Percentiles rank a stretch among this genome's conserved stretches.
phyloP scores from a whole-genome alignment of 2,888 invertebrate genomes.

The Rotaria macrura region DNA sequence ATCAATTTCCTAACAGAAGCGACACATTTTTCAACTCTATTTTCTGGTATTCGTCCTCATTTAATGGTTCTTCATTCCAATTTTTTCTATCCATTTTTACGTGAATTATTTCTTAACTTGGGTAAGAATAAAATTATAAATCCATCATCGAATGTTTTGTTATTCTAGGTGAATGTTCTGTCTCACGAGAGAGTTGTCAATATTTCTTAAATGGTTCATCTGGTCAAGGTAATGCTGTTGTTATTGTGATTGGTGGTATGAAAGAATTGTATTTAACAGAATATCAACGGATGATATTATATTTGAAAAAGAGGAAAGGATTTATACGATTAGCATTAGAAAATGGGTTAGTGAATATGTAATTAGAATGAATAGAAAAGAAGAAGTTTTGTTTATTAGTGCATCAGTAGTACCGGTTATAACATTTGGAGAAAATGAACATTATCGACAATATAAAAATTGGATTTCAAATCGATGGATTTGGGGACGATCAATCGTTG shows the following conservation, averaged over 20 bases:
- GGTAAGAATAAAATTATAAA: background rate
- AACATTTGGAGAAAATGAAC: background rate
- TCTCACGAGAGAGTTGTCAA: background rate
- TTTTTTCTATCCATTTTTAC: constrained; percentile 62
- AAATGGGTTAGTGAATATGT: background rate
- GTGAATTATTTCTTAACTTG: constrained; percentile 52
- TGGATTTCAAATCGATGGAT: background rate
- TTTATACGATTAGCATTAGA: background rate
- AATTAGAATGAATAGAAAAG: background rate
- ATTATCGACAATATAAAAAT: background rate
- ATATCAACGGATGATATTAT: background rate
- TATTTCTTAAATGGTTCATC: background rate
- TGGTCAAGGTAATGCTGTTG: background rate
- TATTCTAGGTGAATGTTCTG: constrained; percentile 48
- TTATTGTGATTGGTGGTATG: background rate
- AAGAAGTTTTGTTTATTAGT: background rate
- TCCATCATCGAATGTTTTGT: background rate
- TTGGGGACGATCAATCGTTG: background rate
- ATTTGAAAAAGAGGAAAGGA: background rate
- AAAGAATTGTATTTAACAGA: background rate
- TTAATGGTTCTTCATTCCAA: constrained; percentile 62
- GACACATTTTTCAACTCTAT: constrained; percentile 49
- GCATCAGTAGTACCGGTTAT: background rate
- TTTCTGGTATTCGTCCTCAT: constrained; percentile 51
- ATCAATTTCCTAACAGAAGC: constrained; percentile 65